Conservation (phyloP, 92 coral and sea anemone species). For the Micromussa lordhowensis region DNA sequence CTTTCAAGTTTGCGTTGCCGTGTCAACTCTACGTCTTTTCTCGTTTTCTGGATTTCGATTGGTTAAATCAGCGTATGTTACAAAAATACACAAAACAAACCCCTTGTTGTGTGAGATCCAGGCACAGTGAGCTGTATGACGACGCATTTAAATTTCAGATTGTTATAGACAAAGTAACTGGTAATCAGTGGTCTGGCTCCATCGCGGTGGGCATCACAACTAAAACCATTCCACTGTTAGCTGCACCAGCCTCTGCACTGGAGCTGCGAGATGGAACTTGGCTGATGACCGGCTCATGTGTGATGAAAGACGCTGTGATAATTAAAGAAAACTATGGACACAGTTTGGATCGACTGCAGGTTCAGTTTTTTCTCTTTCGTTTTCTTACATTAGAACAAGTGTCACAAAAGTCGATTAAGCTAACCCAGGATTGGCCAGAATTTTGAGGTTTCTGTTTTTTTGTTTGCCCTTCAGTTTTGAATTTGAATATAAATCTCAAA, state of each 20-base stretch:
- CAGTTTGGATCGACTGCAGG: slow-evolving; percentile 90
- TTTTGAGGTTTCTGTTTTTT: no score
- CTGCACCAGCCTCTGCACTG: slow-evolving; percentile 77
- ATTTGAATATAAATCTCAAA: no score
- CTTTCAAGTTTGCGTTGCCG: no score
- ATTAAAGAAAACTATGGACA: slow-evolving; percentile 90
- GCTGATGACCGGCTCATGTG: slow-evolving; percentile 84
- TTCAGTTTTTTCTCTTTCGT: neutral
- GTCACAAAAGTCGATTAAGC: neutral
- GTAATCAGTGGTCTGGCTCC: slow-evolving; percentile 90
- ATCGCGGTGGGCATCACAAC: slow-evolving; percentile 91
- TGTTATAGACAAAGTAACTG: slow-evolving; percentile 77
- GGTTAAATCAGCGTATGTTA: neutral
- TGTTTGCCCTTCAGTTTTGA: no score
- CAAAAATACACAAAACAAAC: neutral
- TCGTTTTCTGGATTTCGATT: no score
- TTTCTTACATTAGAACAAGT: neutral
- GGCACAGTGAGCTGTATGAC: no score
- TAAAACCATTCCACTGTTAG: slow-evolving; percentile 78
- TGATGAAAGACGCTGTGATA: slow-evolving; percentile 87
- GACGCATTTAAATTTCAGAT: slow-evolving; percentile 53
- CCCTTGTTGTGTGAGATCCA: neutral
- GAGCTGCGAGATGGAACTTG: slow-evolving; percentile 94
- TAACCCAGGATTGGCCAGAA: neutral
- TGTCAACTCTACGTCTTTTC: no score